A percentile compares a stretch with the other conserved stretches of the same genome.
These are phyloP conservation scores for Drosophila mercatorum DNA, from an alignment of 2,888 invertebrate species.

Conservation along the genomic window DNA sequence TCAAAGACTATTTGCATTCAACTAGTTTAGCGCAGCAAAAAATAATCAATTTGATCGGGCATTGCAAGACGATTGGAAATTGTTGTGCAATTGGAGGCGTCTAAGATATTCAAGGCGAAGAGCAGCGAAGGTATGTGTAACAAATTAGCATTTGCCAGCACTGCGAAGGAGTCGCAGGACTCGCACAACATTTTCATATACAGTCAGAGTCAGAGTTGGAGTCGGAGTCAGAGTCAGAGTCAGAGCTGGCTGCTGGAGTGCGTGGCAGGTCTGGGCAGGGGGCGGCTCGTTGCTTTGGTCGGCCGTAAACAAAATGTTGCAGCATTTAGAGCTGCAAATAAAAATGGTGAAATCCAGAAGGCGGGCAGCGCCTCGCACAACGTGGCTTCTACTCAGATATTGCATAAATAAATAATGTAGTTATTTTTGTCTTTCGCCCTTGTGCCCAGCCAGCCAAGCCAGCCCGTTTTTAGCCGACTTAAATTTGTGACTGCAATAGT, in stretches of 20 bases:
- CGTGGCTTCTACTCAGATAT: constrained; percentile 57
- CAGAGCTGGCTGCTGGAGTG: neutral
- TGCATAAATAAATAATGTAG: constrained; percentile 75
- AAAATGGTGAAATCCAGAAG: constrained; percentile 39
- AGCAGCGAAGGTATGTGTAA: constrained; percentile 24
- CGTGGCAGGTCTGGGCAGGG: neutral
- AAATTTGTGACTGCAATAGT: constrained; percentile 65
- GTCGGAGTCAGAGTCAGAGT: neutral
- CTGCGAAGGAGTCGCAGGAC: constrained; percentile 17
- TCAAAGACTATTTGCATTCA: neutral
- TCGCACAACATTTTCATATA: constrained; percentile 15
- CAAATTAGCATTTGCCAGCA: constrained; percentile 55
- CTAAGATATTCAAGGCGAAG: constrained; percentile 16
- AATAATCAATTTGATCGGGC: constrained; percentile 24
- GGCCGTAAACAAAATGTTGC: constrained; percentile 64
- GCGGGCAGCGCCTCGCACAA: constrained; percentile 6
- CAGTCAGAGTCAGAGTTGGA: neutral
- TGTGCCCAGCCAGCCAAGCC: constrained; percentile 20
- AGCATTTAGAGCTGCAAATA: constrained; percentile 62
- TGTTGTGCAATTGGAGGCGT: constrained; percentile 23
- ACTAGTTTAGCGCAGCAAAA: neutral
- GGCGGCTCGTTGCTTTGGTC: constrained; percentile 49
- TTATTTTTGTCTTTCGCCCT: constrained; percentile 71
- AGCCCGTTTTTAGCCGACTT: constrained; percentile 29
- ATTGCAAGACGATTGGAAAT: constrained; percentile 26